A percentile compares a stretch with the other conserved stretches of the same genome.
These are phyloP conservation scores for Paramormyrops hopkinsi DNA, from an alignment of 2,797 vertebrate genomes.

Conservation along the genomic window DNA sequence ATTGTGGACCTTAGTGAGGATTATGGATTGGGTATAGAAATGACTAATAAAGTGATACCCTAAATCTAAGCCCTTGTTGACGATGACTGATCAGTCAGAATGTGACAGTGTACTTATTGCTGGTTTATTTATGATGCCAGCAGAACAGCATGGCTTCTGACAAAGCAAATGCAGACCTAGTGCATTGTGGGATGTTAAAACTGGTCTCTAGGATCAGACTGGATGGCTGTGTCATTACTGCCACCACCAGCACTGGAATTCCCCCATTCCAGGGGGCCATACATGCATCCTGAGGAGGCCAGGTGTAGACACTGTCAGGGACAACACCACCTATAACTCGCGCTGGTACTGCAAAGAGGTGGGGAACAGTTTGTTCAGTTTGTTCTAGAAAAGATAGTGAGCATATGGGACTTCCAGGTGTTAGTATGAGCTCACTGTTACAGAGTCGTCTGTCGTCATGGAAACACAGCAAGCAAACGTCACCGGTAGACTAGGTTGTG, in stretches of 20 bases:
- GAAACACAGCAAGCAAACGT: background rate
- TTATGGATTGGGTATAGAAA: background rate
- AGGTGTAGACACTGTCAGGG: background rate
- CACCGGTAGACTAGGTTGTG: background rate
- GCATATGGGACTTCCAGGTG: background rate
- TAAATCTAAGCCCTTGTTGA: background rate
- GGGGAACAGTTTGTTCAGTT: background rate
- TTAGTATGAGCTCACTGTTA: background rate
- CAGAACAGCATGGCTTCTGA: background rate
- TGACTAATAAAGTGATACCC: background rate
- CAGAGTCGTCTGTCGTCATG: background rate
- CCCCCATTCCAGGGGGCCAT: background rate
- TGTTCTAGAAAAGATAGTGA: background rate
- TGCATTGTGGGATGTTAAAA: conserved; percentile 2
- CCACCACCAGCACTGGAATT: background rate
- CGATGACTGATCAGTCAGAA: background rate
- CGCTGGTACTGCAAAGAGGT: background rate
- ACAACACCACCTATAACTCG: background rate
- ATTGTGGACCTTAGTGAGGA: background rate
- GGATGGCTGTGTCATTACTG: background rate
- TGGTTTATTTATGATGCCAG: background rate
- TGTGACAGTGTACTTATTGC: background rate
- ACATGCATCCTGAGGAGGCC: background rate
- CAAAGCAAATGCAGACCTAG: background rate
- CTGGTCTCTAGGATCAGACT: background rate